phyloP scores from a whole-genome alignment of 1,140 invertebrate species.

The Aleiodes sp. region DNA sequence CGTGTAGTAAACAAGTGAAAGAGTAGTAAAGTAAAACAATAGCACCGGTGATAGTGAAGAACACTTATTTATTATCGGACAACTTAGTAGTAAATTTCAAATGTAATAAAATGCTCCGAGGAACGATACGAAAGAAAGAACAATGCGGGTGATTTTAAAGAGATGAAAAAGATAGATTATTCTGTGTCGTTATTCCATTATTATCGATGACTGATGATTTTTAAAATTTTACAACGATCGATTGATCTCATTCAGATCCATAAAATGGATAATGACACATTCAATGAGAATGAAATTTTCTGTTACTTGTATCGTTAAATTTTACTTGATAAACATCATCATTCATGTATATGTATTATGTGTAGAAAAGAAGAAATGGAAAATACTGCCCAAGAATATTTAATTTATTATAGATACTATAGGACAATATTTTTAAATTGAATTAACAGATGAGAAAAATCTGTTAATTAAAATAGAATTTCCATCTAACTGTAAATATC shows the following conservation, averaged over 20 bases:
- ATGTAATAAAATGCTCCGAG: conserved; percentile 17
- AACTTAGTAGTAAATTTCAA: conserved; percentile 27
- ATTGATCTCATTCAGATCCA: not conserved
- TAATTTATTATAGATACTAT: conserved; percentile 19
- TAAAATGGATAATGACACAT: not conserved
- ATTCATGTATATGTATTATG: conserved; percentile 15
- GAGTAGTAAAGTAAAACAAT: not conserved
- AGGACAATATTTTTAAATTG: not conserved
- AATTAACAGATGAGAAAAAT: not conserved
- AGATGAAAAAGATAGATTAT: not conserved
- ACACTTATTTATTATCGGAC: conserved; percentile 1
- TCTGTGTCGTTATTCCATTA: conserved; percentile 3
- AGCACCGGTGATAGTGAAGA: conserved; percentile 5
- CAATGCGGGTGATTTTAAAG: conserved; percentile 14
- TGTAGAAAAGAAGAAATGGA: conserved; percentile 13
- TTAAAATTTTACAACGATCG: not conserved
- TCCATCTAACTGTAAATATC: conserved; percentile 5
- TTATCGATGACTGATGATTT: not conserved
- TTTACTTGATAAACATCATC: not conserved
- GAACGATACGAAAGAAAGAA: not conserved
- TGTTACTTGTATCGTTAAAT: not conserved
- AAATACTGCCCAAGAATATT: conserved; percentile 10
- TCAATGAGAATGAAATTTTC: not conserved
- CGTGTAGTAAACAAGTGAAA: not conserved
- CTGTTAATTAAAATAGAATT: no score